Percentiles rank a stretch among this genome's conserved stretches.
phyloP scores from a whole-genome alignment of 2,888 invertebrate genomes.

The Campopleginae sp. region DNA sequence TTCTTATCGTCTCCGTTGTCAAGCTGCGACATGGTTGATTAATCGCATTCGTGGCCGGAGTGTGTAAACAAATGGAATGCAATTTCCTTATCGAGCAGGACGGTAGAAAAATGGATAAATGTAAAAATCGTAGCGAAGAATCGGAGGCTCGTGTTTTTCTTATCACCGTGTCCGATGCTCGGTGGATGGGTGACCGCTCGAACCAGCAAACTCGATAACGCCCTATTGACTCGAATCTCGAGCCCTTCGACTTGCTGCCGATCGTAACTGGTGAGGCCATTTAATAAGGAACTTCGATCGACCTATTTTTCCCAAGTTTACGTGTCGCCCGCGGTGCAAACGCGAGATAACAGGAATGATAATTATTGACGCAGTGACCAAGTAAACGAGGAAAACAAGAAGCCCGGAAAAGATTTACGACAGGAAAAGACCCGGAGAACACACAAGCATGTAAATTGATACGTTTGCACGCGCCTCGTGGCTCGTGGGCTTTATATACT shows the following conservation, averaged over 20 bases:
- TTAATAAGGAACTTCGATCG: background rate
- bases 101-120: background rate
- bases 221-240: background rate
- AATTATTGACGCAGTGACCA: background rate
- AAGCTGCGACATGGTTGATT: conserved; percentile 24
- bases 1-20: conserved; percentile 23
- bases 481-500: background rate
- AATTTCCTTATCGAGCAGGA: background rate
- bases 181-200: conserved; percentile 1
- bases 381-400: background rate
- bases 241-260: background rate
- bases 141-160: background rate
- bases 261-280: background rate
- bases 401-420: background rate
- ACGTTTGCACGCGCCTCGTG: background rate
- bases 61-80: background rate
- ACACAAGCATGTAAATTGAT: conserved; percentile 1
- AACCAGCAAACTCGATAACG: background rate
- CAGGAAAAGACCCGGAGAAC: background rate
- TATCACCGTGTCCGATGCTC: background rate
- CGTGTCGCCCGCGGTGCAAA: background rate
- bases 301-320: background rate
- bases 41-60: conserved; percentile 6
- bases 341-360: background rate
- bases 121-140: background rate